Evolutionary conservation across 2,113 vertebrate genomes (phyloP).

Genomic region (Thamnophis sirtalis): DNA sequence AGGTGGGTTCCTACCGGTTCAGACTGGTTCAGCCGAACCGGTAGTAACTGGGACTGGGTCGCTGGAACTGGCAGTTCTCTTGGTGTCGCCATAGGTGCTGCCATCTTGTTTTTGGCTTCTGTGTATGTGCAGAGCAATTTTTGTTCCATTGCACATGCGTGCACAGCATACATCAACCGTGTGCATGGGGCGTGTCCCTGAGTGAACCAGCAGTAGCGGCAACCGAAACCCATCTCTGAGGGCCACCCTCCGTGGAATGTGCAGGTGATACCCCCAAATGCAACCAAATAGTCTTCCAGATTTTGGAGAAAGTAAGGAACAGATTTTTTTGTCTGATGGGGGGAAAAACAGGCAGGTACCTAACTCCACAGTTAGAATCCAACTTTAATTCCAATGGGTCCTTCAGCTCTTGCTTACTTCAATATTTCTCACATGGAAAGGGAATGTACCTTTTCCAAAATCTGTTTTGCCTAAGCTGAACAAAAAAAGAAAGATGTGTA

Average conservation of each 20-base stretch:
- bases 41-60: too few species aligned
- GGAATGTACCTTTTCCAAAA: background rate
- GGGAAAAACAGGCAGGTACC: background rate
- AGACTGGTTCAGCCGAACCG: too few species aligned
- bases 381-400: background rate
- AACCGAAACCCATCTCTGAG: too few species aligned
- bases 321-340: background rate
- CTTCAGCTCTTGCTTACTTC: background rate
- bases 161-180: too few species aligned
- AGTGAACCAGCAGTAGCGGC: too few species aligned
- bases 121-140: too few species aligned
- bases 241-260: background rate
- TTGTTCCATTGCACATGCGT: too few species aligned
- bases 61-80: too few species aligned
- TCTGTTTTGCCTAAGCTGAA: background rate
- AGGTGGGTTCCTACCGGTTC: too few species aligned
- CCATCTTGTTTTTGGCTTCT: too few species aligned
- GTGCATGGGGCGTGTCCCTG: too few species aligned
- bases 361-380: background rate
- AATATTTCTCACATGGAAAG: background rate
- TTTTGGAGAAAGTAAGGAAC: background rate
- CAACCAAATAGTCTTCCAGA: background rate
- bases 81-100: too few species aligned
- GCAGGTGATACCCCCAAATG: background rate
- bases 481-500: background rate